Conservation (phyloP, 2,797 vertebrate species). For the Pyrocephalus nanus region DNA sequence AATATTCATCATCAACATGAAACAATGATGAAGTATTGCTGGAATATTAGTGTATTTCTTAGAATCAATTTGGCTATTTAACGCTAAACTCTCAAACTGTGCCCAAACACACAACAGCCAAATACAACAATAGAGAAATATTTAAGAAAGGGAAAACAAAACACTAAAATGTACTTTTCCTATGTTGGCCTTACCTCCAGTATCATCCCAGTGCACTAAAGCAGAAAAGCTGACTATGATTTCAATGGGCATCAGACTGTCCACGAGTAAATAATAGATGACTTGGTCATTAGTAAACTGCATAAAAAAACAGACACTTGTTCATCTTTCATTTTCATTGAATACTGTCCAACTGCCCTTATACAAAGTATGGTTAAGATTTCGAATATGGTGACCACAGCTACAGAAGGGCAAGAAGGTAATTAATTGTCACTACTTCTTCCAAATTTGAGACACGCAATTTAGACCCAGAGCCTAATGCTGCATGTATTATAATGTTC, state of each 20-base stretch:
- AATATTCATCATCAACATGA: background rate
- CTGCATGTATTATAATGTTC: background rate
- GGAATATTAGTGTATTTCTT: background rate
- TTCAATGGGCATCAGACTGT: constrained; percentile 83
- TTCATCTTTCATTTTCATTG: background rate
- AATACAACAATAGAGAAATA: background rate
- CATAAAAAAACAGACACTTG: background rate
- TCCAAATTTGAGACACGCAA: background rate
- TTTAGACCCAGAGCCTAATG: background rate
- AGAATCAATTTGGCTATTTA: background rate
- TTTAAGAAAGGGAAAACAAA: background rate
- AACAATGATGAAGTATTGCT: background rate
- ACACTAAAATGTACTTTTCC: background rate
- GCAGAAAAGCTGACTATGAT: constrained; percentile 90
- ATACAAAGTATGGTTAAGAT: background rate
- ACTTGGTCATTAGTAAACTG: constrained; percentile 79
- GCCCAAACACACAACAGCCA: background rate
- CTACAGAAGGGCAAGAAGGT: background rate
- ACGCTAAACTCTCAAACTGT: background rate
- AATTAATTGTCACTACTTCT: background rate
- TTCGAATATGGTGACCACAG: background rate
- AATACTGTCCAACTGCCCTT: background rate
- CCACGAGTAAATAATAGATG: constrained; percentile 86
- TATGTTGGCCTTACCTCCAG: constrained; percentile 71
- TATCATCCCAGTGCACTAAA: constrained; percentile 81